These are phyloP conservation scores for Pangasius larnaudii DNA, from an alignment of 2,797 vertebrate species.

Conservation along the genomic window DNA sequence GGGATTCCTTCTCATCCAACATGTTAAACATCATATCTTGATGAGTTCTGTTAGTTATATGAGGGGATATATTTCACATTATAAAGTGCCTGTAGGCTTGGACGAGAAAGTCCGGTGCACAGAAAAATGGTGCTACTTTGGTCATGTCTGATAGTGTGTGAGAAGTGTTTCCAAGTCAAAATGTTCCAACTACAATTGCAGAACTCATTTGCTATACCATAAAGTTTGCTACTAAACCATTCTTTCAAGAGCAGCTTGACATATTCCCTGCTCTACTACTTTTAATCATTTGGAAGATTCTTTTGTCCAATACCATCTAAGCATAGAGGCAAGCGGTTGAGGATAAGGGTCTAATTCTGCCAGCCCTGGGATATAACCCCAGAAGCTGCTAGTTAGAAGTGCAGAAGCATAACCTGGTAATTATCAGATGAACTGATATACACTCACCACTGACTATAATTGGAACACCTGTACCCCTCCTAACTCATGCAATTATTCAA, in stretches of 20 bases:
- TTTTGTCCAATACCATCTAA: neutral
- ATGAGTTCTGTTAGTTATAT: neutral
- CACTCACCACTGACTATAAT: neutral
- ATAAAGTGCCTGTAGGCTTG: constrained; percentile 18
- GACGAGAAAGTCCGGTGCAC: neutral
- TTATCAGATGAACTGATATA: neutral
- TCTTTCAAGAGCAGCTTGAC: neutral
- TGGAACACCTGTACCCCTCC: no score
- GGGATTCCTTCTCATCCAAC: constrained; percentile 24
- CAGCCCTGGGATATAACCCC: neutral
- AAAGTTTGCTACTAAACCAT: neutral
- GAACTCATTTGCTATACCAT: neutral
- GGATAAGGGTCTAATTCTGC: neutral
- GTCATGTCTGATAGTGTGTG: neutral
- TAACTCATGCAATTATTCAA: neutral
- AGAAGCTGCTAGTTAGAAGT: neutral
- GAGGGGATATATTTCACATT: neutral
- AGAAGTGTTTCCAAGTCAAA: neutral
- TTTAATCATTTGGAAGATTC: neutral
- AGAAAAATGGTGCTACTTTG: neutral
- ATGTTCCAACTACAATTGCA: constrained; percentile 5
- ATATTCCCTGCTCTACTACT: neutral
- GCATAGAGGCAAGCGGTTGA: neutral
- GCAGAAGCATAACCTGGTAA: neutral
- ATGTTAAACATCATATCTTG: neutral